phyloP scores from a whole-genome alignment of 2,113 vertebrate species.

The Tachysurus fulvidraco region DNA sequence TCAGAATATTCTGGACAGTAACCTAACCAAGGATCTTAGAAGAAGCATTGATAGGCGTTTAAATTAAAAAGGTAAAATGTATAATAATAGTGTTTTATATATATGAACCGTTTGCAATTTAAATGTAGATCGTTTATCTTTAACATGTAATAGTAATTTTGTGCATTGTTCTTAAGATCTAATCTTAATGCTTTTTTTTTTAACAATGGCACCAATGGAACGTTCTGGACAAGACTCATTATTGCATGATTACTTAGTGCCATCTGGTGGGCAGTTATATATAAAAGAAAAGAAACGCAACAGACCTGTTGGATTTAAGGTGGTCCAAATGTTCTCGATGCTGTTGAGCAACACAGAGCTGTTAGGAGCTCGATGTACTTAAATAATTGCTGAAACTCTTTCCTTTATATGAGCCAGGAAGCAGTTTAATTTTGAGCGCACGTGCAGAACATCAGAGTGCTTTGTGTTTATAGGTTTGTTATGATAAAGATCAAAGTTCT shows the following conservation, averaged over 20 bases:
- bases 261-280: slow-evolving; percentile 56
- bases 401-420: neutral
- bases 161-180: neutral
- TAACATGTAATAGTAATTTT: neutral
- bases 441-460: neutral
- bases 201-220: neutral
- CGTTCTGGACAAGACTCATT: neutral
- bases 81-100: neutral
- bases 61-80: neutral
- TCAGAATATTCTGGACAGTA: neutral
- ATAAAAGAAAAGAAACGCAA: neutral
- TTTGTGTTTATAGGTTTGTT: neutral
- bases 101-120: neutral
- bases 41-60: neutral
- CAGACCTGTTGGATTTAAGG: slow-evolving; percentile 64
- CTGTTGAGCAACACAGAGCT: slow-evolving; percentile 1
- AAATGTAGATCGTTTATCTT: neutral
- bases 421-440: neutral
- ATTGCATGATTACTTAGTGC: slow-evolving; percentile 17
- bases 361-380: neutral
- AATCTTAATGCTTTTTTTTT: neutral
- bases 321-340: slow-evolving; percentile 43
- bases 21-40: neutral
- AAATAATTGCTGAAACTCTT: neutral
- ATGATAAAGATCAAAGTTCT: neutral